phyloP scores from a whole-genome alignment of 2,797 vertebrate genomes.

The Phaenicophaeus curvirostris region DNA sequence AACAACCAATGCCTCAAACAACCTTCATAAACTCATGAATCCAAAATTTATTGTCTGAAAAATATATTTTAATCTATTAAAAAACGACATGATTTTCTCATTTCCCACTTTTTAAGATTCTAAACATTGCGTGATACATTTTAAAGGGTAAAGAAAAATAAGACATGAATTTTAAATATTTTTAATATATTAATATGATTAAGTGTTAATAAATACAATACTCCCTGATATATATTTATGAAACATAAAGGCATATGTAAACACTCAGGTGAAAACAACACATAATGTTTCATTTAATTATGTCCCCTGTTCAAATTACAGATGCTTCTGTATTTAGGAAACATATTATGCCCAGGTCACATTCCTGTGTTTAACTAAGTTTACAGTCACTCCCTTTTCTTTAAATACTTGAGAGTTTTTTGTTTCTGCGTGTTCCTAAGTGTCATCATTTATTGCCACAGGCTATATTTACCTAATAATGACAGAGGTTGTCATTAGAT shows the following conservation, averaged over 20 bases:
- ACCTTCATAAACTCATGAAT: neutral
- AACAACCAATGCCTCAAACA: neutral
- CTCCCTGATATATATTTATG: neutral
- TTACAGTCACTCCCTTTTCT: constrained; percentile 73
- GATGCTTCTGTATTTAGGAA: constrained; percentile 67
- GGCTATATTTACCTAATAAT: constrained; percentile 81
- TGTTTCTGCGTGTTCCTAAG: constrained; percentile 79
- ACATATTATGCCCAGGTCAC: constrained; percentile 74
- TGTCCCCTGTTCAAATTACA: constrained; percentile 54
- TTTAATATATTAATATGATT: no score
- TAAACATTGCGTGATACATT: neutral
- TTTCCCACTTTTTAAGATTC: neutral
- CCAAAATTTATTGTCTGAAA: neutral
- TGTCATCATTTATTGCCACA: constrained; percentile 73
- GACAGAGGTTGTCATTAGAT: constrained; percentile 81
- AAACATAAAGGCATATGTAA: neutral
- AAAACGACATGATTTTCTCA: neutral
- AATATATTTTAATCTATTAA: neutral
- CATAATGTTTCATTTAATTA: constrained; percentile 52
- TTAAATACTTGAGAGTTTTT: constrained; percentile 72
- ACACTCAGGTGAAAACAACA: constrained; percentile 55
- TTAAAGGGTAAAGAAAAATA: neutral
- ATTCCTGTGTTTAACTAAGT: constrained; percentile 74
- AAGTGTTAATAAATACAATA: no score
- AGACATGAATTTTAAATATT: neutral